These are phyloP conservation scores for Tragulus kanchil DNA, from an alignment of 2,113 vertebrate species.

Conservation along the genomic window DNA sequence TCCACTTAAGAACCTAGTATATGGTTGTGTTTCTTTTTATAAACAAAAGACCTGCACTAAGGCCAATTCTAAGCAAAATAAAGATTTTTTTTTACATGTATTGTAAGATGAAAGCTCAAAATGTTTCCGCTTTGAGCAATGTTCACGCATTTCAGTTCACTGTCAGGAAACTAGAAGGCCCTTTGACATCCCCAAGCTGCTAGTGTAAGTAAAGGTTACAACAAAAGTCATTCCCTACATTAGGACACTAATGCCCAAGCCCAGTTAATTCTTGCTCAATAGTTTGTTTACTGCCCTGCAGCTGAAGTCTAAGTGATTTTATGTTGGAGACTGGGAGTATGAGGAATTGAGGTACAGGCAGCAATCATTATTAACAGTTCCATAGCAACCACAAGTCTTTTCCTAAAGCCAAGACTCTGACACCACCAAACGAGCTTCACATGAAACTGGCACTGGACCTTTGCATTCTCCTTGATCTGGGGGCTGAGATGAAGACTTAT, in stretches of 20 bases:
- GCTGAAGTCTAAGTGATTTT: slow-evolving; percentile 75
- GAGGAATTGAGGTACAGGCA: slow-evolving; percentile 47
- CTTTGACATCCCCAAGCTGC: background rate
- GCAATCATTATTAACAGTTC: slow-evolving; percentile 79
- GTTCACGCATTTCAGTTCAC: background rate
- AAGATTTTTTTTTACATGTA: background rate
- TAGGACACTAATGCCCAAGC: slow-evolving; percentile 72
- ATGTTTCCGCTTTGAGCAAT: background rate
- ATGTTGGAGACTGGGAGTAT: slow-evolving; percentile 59
- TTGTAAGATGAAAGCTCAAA: background rate
- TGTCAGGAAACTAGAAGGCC: background rate
- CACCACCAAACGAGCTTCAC: slow-evolving; percentile 59
- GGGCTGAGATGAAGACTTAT: slow-evolving; percentile 51
- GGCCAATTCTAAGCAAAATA: background rate
- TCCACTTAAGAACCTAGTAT: slow-evolving; percentile 23
- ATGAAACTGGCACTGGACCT: slow-evolving; percentile 72
- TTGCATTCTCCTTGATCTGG: slow-evolving; percentile 35
- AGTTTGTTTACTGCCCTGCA: slow-evolving; percentile 79
- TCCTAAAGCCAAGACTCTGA: slow-evolving; percentile 57
- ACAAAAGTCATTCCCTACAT: slow-evolving; percentile 74
- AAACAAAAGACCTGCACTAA: background rate
- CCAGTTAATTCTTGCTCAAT: slow-evolving; percentile 74
- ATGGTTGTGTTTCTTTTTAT: slow-evolving; percentile 24
- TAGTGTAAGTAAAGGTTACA: slow-evolving; percentile 68
- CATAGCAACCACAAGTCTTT: slow-evolving; percentile 80